phyloP scores from a whole-genome alignment of 1,140 invertebrate genomes.

The Leptinotarsa defecta region DNA sequence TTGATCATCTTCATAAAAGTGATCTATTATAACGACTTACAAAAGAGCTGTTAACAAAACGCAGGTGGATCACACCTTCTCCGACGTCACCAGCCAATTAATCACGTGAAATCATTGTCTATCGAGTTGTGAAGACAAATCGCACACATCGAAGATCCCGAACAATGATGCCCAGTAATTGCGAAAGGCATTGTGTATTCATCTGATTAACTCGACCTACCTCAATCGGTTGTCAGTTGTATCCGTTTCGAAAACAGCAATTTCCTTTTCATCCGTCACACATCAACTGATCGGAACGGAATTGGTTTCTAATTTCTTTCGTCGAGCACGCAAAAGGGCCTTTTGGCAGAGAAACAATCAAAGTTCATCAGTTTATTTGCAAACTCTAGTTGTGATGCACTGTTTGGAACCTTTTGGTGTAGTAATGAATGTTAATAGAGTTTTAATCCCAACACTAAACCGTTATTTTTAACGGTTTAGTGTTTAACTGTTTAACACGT shows the following conservation, averaged over 20 bases:
- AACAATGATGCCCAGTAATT: conserved; percentile 23
- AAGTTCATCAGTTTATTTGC: no score
- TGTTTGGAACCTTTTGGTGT: no score
- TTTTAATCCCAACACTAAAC: no score
- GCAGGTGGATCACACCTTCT: not conserved
- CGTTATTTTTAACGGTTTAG: no score
- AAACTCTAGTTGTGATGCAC: no score
- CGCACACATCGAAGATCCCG: conserved; percentile 10
- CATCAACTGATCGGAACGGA: conserved; percentile 3
- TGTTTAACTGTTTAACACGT: no score
- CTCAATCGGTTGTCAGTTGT: conserved; percentile 28
- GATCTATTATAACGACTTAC: no score
- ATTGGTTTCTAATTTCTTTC: conserved; percentile 12
- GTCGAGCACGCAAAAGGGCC: not conserved
- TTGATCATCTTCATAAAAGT: no score
- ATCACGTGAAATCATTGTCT: conserved; percentile 13
- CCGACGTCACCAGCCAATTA: not conserved
- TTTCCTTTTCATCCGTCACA: conserved; percentile 26
- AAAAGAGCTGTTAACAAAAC: no score
- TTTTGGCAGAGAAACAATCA: no score
- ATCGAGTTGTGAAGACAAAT: conserved; percentile 26
- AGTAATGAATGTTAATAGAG: no score
- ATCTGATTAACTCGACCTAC: conserved; percentile 28
- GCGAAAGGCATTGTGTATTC: conserved; percentile 16
- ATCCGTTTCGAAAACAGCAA: conserved; percentile 27